Evolutionary conservation across 2,113 vertebrate species (phyloP).

Genomic region (Antennarius striatus): DNA sequence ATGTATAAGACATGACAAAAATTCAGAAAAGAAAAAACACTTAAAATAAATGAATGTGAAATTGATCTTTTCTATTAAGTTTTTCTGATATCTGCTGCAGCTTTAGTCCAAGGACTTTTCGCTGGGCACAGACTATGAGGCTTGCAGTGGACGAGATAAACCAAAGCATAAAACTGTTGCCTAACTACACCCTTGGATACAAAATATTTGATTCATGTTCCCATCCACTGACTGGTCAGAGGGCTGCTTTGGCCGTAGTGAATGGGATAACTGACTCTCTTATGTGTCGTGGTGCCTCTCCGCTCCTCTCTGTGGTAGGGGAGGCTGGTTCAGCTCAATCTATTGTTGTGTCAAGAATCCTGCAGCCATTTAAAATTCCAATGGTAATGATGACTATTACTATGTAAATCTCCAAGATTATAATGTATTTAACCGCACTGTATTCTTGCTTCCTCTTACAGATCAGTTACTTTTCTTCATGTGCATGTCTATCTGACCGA

Average conservation of each 20-base stretch:
- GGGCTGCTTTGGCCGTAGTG: conserved; percentile 71
- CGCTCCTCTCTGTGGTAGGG: conserved; percentile 73
- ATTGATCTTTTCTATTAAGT: no score
- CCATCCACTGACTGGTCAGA: conserved; percentile 74
- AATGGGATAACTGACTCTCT: conserved; percentile 53
- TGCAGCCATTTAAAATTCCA: conserved; percentile 77
- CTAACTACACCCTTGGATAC: conserved; percentile 78
- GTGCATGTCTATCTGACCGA: conserved; percentile 76
- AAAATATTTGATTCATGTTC: conserved; percentile 78
- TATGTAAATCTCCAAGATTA: not conserved
- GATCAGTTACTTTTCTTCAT: conserved; percentile 79
- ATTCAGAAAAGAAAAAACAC: no score
- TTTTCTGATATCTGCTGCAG: conserved; percentile 71
- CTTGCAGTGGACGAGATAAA: conserved; percentile 82
- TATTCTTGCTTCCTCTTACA: conserved; percentile 16
- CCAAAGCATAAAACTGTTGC: conserved; percentile 66
- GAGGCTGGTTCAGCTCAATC: conserved; percentile 80
- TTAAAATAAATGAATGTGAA: no score
- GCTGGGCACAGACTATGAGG: conserved; percentile 81
- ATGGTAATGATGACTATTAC: conserved; percentile 61
- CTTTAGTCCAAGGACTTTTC: conserved; percentile 78
- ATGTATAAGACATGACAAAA: no score
- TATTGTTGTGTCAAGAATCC: conserved; percentile 78
- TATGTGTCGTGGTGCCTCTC: conserved; percentile 57
- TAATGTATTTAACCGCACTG: no score